Conservation (phyloP, 1,140 invertebrate species). For the Oppia nitens region DNA sequence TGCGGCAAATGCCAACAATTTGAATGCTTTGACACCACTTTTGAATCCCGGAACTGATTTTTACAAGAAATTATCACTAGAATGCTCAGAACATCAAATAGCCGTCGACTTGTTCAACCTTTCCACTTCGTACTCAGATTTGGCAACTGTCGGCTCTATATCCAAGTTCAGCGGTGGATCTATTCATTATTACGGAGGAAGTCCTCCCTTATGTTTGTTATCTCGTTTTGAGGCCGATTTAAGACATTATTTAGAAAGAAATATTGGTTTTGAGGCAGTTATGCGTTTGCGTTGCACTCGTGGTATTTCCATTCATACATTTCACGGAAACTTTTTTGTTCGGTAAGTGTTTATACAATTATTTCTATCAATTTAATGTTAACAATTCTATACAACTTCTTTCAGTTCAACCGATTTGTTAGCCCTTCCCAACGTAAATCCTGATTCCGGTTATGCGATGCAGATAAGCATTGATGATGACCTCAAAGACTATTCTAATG, state of each 20-base stretch:
- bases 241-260: conserved; percentile 76
- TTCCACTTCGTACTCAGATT: conserved; percentile 79
- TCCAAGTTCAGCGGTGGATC: conserved; percentile 89
- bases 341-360: conserved; percentile 31
- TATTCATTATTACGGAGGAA: conserved; percentile 80
- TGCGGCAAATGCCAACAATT: conserved; percentile 42
- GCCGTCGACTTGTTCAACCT: conserved; percentile 88
- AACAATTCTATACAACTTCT: background rate
- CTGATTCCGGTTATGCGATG: conserved; percentile 94
- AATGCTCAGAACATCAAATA: conserved; percentile 90
- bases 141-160: conserved; percentile 79
- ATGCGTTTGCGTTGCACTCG: conserved; percentile 86
- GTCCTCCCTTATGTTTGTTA: conserved; percentile 39
- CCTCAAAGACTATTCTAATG: conserved; percentile 62
- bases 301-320: conserved; percentile 80
- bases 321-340: conserved; percentile 99
- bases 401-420: conserved; percentile 71
- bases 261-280: conserved; percentile 97
- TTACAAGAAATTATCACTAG: conserved; percentile 88
- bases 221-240: conserved; percentile 52
- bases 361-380: background rate
- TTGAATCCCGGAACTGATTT: conserved; percentile 76
- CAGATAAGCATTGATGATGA: conserved; percentile 88
- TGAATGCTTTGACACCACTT: conserved; percentile 11
- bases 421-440: conserved; percentile 91